Evolutionary conservation across 2,888 invertebrate species (phyloP).

Genomic region (Macrophya alboannulata): DNA sequence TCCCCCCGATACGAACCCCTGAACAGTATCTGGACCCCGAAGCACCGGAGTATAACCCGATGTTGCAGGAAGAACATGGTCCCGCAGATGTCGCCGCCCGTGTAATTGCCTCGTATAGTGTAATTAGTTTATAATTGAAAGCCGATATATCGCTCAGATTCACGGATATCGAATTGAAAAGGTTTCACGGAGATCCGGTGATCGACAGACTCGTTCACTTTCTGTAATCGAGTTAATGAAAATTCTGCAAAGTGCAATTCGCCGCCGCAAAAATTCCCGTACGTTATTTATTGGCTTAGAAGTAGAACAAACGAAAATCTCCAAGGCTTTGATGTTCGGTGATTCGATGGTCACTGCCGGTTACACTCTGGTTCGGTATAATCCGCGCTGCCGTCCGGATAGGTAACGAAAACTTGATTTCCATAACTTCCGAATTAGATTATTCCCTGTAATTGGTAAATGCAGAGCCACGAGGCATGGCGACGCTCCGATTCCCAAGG

Average conservation of each 20-base stretch:
- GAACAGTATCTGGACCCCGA: conserved; percentile 55
- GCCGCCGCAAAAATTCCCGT: background rate
- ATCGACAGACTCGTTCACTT: background rate
- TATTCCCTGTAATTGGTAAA: conserved; percentile 35
- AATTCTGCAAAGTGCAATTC: background rate
- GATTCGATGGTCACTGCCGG: conserved; percentile 22
- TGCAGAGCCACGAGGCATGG: conserved; percentile 10
- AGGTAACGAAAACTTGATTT: conserved; percentile 31
- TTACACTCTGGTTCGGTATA: background rate
- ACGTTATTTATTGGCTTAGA: background rate
- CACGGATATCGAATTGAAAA: background rate
- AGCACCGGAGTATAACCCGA: conserved; percentile 57
- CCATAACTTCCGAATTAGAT: conserved; percentile 50
- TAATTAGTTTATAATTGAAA: conserved; percentile 77
- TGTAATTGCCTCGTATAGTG: conserved; percentile 71
- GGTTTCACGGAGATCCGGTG: background rate
- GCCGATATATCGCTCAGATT: conserved; percentile 28
- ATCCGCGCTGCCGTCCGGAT: background rate
- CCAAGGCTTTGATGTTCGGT: conserved; percentile 21
- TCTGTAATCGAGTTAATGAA: background rate
- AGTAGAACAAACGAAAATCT: conserved; percentile 39
- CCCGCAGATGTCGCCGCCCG: conserved; percentile 73
- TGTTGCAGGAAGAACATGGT: conserved; percentile 63
- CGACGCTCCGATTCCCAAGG: conserved; percentile 11
- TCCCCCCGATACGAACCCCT: conserved; percentile 45